Evolutionary conservation across 2,797 vertebrate species (phyloP).

Genomic region (Eupleurogrammus muticus): DNA sequence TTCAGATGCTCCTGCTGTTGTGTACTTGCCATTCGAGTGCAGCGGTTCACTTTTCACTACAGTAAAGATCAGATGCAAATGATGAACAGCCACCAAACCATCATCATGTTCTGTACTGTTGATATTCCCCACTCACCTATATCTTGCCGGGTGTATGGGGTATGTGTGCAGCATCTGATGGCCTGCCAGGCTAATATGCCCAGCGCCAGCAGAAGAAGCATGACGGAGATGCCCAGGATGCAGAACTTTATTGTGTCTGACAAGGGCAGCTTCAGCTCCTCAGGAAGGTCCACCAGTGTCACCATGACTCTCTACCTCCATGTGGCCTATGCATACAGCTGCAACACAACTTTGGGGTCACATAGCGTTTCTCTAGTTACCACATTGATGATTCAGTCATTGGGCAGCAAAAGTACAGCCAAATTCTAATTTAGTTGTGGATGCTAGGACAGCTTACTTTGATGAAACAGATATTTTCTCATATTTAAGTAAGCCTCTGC

Average conservation of each 20-base stretch:
- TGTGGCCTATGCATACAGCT: constrained; percentile 21
- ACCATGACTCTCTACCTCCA: constrained; percentile 36
- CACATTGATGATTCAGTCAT: neutral
- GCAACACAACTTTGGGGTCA: constrained; percentile 18
- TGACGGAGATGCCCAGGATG: constrained; percentile 77
- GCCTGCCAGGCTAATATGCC: constrained; percentile 83
- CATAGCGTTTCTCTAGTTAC: neutral
- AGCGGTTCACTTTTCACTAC: constrained; percentile 53
- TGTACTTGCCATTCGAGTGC: constrained; percentile 30
- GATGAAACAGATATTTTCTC: too few species aligned
- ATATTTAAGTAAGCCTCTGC: too few species aligned
- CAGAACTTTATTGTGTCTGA: constrained; percentile 78
- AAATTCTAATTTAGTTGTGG: too few species aligned
- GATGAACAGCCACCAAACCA: constrained; percentile 2
- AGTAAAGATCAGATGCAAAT: constrained; percentile 20
- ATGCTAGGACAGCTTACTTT: too few species aligned
- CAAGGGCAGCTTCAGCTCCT: constrained; percentile 69
- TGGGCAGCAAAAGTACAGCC: neutral
- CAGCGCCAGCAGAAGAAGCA: constrained; percentile 79
- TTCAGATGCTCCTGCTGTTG: constrained; percentile 38
- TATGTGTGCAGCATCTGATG: constrained; percentile 69
- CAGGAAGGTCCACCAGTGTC: constrained; percentile 41
- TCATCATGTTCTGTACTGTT: neutral
- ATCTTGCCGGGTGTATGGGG: constrained; percentile 19
- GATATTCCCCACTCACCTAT: constrained; percentile 37